phyloP scores from a whole-genome alignment of 2,113 vertebrate species.

The Acanthisitta chloris region DNA sequence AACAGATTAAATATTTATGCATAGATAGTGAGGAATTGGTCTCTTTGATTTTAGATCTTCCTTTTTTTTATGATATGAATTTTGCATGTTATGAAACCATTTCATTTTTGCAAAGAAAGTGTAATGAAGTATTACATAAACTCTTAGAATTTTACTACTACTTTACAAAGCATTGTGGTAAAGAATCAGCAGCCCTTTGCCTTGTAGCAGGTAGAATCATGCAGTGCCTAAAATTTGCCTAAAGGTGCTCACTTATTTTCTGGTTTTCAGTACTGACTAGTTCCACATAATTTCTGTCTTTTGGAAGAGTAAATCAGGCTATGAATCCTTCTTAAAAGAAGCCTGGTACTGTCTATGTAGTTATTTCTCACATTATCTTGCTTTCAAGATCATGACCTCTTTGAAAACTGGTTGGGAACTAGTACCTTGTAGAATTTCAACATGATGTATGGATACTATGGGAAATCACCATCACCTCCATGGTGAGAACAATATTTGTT shows the following conservation, averaged over 20 bases:
- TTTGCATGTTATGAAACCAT: neutral
- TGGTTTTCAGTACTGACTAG: neutral
- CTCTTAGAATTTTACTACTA: neutral
- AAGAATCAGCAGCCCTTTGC: neutral
- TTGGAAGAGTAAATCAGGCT: neutral
- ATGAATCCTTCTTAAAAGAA: neutral
- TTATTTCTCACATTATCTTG: neutral
- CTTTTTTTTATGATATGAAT: neutral
- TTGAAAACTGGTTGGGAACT: neutral
- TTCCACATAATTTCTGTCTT: neutral
- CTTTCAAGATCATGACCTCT: neutral
- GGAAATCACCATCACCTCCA: neutral
- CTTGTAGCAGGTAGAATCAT: neutral
- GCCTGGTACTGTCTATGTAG: neutral
- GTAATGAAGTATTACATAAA: neutral
- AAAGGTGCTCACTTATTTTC: neutral
- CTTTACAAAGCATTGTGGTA: neutral
- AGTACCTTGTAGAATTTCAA: neutral
- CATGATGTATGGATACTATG: neutral
- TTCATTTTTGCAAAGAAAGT: neutral
- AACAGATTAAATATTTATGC: slow-evolving; percentile 12
- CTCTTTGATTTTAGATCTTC: neutral
- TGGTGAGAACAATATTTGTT: neutral
- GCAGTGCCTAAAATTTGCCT: neutral
- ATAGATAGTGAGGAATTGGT: neutral